Evolutionary conservation across 2,797 vertebrate genomes (phyloP).

Genomic region (Acipenser ruthenus): DNA sequence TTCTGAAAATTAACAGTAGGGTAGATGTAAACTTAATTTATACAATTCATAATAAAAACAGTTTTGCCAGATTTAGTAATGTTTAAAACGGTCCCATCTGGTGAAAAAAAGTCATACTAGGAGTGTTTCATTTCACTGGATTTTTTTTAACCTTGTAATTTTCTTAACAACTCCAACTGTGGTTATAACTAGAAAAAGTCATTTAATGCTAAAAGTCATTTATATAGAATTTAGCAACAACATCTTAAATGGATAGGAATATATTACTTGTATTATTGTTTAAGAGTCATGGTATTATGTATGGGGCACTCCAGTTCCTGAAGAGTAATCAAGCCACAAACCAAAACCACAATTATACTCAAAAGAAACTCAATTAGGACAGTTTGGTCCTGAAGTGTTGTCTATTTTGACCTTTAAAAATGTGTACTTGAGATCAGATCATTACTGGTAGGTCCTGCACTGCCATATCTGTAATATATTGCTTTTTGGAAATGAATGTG

Average conservation of each 20-base stretch:
- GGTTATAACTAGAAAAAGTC: no score
- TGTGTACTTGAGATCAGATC: background rate
- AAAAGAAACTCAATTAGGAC: background rate
- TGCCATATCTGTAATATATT: no score
- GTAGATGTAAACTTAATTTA: no score
- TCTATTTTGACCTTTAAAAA: constrained; percentile 3
- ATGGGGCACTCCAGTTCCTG: background rate
- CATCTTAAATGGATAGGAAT: no score
- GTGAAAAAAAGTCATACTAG: background rate
- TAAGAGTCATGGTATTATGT: no score
- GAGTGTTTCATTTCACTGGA: background rate
- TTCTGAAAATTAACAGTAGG: no score
- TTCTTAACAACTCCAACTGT: no score
- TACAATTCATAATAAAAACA: no score
- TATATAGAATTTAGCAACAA: no score
- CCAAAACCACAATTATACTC: background rate
- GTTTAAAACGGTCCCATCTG: background rate
- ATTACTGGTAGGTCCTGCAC: background rate
- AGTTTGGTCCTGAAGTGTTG: background rate
- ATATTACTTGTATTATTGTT: no score
- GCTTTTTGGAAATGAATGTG: no score
- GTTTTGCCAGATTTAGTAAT: background rate
- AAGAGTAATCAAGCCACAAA: background rate
- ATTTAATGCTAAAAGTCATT: no score
- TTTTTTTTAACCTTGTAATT: background rate